Conservation (phyloP, 2,888 invertebrate genomes). For the Parnassius orleans region DNA sequence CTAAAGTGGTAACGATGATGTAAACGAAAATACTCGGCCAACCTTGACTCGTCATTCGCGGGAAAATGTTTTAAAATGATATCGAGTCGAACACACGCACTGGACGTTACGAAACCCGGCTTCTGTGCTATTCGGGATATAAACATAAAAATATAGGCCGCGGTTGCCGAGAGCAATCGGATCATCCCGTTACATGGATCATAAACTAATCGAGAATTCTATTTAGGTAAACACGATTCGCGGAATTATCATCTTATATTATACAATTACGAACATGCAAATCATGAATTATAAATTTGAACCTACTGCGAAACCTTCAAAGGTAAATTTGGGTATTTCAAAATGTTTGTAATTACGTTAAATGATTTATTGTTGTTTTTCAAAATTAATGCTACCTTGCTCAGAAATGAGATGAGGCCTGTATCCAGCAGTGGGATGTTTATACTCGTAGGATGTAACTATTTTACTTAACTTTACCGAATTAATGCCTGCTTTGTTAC, state of each 20-base stretch:
- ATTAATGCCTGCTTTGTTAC: no score
- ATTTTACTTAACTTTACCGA: no score
- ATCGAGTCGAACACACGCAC: slow-evolving; percentile 27
- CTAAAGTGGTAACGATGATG: slow-evolving; percentile 55
- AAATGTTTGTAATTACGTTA: no score
- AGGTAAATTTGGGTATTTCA: no score
- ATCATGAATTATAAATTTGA: no score
- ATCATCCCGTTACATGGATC: slow-evolving; percentile 44
- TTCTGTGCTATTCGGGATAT: slow-evolving; percentile 56
- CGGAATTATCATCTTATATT: slow-evolving; percentile 1
- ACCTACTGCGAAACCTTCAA: no score
- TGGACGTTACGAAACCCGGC: slow-evolving; percentile 43
- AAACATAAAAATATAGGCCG: slow-evolving; percentile 65
- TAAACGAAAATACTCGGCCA: slow-evolving; percentile 49
- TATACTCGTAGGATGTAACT: no score
- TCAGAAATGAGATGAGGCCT: no score
- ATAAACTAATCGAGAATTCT: slow-evolving; percentile 45
- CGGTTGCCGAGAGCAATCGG: slow-evolving; percentile 41
- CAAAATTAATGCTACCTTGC: no score
- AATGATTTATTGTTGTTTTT: no score
- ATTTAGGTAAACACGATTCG: slow-evolving; percentile 13
- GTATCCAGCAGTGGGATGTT: no score
- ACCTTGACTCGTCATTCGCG: slow-evolving; percentile 51
- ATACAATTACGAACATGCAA: not conserved
- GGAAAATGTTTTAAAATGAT: slow-evolving; percentile 32